Evolutionary conservation across 2,888 invertebrate species (phyloP).

Genomic region (Rosalia funebris): DNA sequence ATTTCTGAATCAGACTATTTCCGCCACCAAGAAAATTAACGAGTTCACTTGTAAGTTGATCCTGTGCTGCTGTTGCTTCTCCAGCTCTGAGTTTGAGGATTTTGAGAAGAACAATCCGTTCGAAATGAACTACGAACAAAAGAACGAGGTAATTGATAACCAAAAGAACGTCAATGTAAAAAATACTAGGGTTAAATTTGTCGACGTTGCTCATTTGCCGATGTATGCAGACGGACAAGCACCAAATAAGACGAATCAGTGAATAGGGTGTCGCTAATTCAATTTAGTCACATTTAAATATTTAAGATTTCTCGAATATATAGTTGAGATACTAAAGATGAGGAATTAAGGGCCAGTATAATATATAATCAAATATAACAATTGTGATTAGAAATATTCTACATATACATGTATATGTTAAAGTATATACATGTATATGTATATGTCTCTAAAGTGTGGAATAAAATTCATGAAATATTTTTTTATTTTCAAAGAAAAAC

Average conservation of each 20-base stretch:
- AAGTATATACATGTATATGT: too few species aligned
- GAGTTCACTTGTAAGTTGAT: constrained; percentile 53
- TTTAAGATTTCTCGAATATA: too few species aligned
- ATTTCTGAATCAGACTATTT: constrained; percentile 67
- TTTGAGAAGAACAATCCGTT: constrained; percentile 50
- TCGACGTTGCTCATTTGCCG: neutral
- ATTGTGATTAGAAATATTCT: too few species aligned
- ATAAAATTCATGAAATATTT: too few species aligned
- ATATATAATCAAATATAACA: too few species aligned
- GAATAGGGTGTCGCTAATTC: too few species aligned
- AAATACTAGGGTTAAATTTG: constrained; percentile 8
- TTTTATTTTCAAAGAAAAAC: too few species aligned
- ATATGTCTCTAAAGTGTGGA: too few species aligned
- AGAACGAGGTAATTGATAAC: neutral
- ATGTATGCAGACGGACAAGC: neutral
- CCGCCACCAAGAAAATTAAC: constrained; percentile 45
- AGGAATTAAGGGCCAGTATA: too few species aligned
- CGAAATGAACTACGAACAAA: constrained; percentile 2
- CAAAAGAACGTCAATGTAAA: neutral
- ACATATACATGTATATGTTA: too few species aligned
- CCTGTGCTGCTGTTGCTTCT: constrained; percentile 58
- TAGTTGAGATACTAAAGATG: too few species aligned
- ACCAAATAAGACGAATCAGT: neutral
- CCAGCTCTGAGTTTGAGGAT: constrained; percentile 57
- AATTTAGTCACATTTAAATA: too few species aligned